These are phyloP conservation scores for Neogale vison DNA, from an alignment of 2,113 vertebrate species.

Conservation along the genomic window DNA sequence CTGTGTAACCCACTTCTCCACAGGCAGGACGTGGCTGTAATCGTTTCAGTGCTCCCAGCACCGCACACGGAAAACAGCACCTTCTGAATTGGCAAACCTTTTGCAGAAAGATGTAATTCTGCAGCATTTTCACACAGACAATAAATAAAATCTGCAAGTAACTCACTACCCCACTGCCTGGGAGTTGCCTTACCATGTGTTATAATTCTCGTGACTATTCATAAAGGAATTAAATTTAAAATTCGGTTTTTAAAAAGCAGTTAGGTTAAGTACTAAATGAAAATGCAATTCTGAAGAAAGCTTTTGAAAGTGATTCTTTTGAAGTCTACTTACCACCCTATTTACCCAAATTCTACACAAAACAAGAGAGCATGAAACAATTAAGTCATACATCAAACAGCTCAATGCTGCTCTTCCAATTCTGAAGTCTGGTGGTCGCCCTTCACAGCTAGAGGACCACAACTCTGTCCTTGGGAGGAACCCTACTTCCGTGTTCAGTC, in stretches of 20 bases:
- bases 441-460: neutral
- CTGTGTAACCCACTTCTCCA: neutral
- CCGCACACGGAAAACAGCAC: neutral
- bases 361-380: neutral
- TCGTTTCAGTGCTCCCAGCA: neutral
- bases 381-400: neutral
- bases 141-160: neutral
- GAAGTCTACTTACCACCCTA: neutral
- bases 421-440: neutral
- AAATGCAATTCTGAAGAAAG: neutral
- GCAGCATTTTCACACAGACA: neutral
- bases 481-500: neutral
- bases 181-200: neutral
- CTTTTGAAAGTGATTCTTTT: conserved; percentile 27
- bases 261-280: neutral
- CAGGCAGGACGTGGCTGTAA: neutral
- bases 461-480: neutral
- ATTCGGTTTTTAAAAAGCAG: neutral
- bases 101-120: neutral
- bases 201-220: neutral
- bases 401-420: neutral
- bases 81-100: neutral
- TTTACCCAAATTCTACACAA: neutral
- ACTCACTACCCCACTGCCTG: neutral
- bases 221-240: neutral